Conservation (phyloP, 2,113 vertebrate genomes). For the Eudorcas thomsonii region DNA sequence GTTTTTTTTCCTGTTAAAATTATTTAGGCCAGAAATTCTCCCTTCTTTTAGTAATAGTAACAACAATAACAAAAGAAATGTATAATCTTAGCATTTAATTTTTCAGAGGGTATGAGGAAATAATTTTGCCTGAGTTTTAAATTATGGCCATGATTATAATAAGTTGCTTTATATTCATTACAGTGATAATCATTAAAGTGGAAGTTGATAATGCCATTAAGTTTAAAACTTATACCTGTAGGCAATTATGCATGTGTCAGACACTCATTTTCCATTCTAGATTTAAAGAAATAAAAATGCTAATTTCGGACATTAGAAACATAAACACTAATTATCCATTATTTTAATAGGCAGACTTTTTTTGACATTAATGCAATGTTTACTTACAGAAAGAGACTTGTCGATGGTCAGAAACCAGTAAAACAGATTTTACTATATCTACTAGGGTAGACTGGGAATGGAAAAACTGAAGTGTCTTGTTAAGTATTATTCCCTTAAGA, state of each 20-base stretch:
- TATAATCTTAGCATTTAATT: neutral
- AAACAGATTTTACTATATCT: neutral
- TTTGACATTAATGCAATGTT: neutral
- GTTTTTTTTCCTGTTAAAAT: neutral
- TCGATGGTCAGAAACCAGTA: neutral
- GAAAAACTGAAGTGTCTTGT: neutral
- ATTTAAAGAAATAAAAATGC: neutral
- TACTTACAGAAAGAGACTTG: neutral
- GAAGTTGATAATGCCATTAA: neutral
- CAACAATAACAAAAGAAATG: neutral
- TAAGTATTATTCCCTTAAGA: neutral
- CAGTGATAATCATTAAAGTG: neutral
- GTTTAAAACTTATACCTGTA: neutral
- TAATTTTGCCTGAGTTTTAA: neutral
- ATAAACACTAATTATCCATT: neutral
- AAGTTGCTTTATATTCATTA: neutral
- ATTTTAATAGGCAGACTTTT: neutral
- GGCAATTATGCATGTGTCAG: neutral
- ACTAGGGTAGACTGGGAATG: neutral
- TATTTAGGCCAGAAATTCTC: neutral
- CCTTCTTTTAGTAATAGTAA: neutral
- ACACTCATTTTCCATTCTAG: neutral
- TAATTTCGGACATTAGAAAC: neutral
- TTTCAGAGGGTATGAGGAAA: neutral
- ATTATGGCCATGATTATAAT: neutral